Evolutionary conservation across 2,888 invertebrate genomes (phyloP), one percentile per base, ranked within the genome.

Genomic region (Pogonocherus hispidulus): DNA sequence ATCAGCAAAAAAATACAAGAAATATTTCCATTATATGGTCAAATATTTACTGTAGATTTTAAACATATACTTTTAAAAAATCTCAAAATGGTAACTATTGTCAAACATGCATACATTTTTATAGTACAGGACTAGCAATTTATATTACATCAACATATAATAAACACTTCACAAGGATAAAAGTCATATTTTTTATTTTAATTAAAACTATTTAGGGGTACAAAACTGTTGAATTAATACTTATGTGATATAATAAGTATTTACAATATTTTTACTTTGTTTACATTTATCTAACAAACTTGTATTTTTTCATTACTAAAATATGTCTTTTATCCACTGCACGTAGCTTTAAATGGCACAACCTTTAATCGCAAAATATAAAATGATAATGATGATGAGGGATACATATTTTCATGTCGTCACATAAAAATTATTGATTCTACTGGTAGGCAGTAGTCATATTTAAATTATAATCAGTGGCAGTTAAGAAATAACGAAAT

Each of bases 71-170:
- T 23, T 64, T 69, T 67, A 66, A 63, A 70, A 70, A 71, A 72
- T 73, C 70, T 75, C 71, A 68, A 66, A 72, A 71, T 78, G 78
- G 79, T 79, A 79, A 78, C 78, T 79, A 79, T 78, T 79, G 77
- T 78, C 78, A 72, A 71, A 74, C 75, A 76, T 78, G 74, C 77
- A 78, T 72, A 77, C 71, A 74, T 71, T 67, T 66, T 67, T 65
- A 64, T 71, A 37, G 52, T 69, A 69, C 60, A 70, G 44, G 70
- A 67, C 70, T 67, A 64, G 70, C 63, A 51, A 70, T 49, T 67
- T 60, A 67, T 51, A 70, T 32, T 57, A 52, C 55, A 49, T 20
- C 20, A 64, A 64, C 16, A 57, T 35, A 20, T n/a, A 62, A 37
- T 41, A 37, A 49, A 62, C 51, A 35, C 51, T 23, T 55, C 11